Evolutionary conservation across 2,797 vertebrate genomes (phyloP), one percentile per base, ranked within the genome.

Genomic region (Sparus aurata): DNA sequence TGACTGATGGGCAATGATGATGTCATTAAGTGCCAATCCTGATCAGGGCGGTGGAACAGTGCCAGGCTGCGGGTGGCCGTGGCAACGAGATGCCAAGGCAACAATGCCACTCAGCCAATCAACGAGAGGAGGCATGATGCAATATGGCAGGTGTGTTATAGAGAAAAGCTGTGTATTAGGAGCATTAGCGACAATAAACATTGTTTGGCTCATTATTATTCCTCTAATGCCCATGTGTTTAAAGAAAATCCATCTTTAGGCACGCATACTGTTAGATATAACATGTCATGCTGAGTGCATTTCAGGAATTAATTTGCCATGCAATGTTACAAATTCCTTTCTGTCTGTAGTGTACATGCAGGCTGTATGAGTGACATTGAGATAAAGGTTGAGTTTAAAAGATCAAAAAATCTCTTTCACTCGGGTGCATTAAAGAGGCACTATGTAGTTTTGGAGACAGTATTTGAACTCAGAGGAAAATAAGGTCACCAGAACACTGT

Each of bases 21-120:
- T 92, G 92, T 94, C 92, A 92, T 89, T 90, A 74, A 80, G 77
- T 91, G 89, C 84, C 92, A 91, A 87, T 92, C 88, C 89, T 89
- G 87, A 93, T 93, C 91, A 91, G 75, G 79, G 75, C 30, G 62
- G 89, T 94, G 94, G 91, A 93, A 82, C 77, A 12, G 79, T 77
- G 92, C 91, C 92, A 94, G 87, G 84, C 85, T 84, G 78, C 41
- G 82, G 92, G 89, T 90, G 90, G 89, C 89, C 79, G 67, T 85
- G 84, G 85, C 61, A 91, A 91, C 90, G 84, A 88, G 85, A 89
- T 89, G 86, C 89, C 93, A 87, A 77, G 84, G 87, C 90, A 91
- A 89, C 88, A 75, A 87, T 80, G 80, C 82, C 75, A 77, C 66
- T 87, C 86, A 85, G 87, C 83, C 87, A 85, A 77, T 90, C 79